phyloP scores from a whole-genome alignment of 1,140 invertebrate species.

The Leptinotarsa lineolata region DNA sequence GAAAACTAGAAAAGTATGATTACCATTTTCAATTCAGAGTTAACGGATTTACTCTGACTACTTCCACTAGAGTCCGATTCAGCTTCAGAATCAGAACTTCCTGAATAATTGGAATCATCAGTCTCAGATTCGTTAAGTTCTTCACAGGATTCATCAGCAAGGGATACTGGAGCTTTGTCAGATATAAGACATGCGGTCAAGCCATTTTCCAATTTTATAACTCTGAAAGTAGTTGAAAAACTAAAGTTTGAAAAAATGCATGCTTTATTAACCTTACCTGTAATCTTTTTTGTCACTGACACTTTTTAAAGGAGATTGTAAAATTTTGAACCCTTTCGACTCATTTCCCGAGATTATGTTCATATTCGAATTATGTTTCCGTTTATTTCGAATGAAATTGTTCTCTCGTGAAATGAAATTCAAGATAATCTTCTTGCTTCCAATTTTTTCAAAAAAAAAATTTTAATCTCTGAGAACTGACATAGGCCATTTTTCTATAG shows the following conservation, averaged over 20 bases:
- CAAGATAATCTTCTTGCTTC: background rate
- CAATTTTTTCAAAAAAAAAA: background rate
- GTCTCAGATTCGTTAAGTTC: constrained; percentile 48
- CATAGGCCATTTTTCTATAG: background rate
- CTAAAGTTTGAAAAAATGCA: background rate
- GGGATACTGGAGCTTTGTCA: constrained; percentile 55
- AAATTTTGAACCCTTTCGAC: constrained; percentile 36
- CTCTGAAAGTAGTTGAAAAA: constrained; percentile 57
- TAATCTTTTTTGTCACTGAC: constrained; percentile 66
- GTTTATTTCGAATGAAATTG: background rate
- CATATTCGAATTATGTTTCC: background rate
- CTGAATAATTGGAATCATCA: constrained; percentile 39
- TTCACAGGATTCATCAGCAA: constrained; percentile 51
- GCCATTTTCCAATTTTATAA: constrained; percentile 69
- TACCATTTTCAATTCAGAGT: constrained; percentile 23
- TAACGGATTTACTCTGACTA: background rate
- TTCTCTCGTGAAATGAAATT: background rate
- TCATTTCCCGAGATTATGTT: background rate
- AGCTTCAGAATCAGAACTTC: constrained; percentile 42
- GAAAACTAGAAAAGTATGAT: background rate
- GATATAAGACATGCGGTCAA: constrained; percentile 70
- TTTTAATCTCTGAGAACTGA: background rate
- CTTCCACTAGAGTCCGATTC: constrained; percentile 24
- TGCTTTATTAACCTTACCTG: constrained; percentile 47
- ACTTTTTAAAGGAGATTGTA: constrained; percentile 62